Percentiles rank a stretch among this genome's conserved stretches.
phyloP scores from a whole-genome alignment of 2,113 vertebrate species.

The Lathamus discolor region DNA sequence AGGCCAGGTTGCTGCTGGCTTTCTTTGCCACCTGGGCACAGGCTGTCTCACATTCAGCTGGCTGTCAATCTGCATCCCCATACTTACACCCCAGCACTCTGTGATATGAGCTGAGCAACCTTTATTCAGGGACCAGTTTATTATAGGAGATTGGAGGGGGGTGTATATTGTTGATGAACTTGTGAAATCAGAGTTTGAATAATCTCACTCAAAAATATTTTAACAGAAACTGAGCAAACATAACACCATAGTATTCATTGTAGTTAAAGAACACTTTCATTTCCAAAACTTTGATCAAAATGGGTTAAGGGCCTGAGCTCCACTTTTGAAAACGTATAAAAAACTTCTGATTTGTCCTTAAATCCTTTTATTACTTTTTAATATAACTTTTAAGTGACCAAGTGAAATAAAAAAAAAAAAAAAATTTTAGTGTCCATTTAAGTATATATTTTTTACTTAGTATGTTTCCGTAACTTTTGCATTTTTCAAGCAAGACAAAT shows the following conservation, averaged over 20 bases:
- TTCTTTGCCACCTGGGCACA: background rate
- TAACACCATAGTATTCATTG: background rate
- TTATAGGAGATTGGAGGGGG: background rate
- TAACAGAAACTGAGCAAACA: background rate
- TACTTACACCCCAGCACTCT: background rate
- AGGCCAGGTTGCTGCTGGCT: background rate
- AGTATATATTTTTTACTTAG: background rate
- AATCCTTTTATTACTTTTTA: fast-evolving
- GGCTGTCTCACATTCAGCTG: background rate
- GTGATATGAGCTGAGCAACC: background rate
- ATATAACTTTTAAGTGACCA: background rate
- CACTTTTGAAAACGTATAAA: background rate
- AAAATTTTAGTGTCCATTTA: background rate
- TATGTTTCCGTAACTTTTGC: background rate
- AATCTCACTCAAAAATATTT: background rate
- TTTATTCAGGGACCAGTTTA: background rate
- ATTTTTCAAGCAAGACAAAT: background rate
- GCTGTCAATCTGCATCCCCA: background rate
- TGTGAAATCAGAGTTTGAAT: background rate
- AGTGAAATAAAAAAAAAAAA: background rate
- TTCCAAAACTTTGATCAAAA: background rate
- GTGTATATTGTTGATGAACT: background rate
- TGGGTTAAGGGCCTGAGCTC: background rate
- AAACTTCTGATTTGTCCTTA: background rate
- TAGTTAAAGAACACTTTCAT: background rate